Base-by-base conservation (phyloP, 2,113 vertebrate genomes). In the Catharus fuscescens region DNA sequence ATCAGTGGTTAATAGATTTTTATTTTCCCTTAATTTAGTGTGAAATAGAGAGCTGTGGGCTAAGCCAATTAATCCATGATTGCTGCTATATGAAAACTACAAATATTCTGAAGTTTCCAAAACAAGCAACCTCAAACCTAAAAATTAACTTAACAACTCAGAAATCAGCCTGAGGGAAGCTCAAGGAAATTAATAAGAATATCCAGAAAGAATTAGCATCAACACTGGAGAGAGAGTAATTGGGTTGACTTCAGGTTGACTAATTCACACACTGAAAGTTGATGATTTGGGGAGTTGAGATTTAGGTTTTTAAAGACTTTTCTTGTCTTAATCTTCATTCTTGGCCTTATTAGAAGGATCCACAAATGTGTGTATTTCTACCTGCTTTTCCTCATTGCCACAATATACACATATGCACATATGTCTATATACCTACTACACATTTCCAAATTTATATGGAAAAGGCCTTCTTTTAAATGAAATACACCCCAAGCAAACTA, bases 171-270 rank as follows among this genome's bases (percentile, higher is more conserved):
- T 92, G 88, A 95, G 56, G 90, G 91, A 91, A 97, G 65, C 94
- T 86, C 85, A 92, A 92, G 80, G 60, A 95, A 88, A 90, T 72
- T 57, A 94, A 92, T 95, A 86, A 93, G 97, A 94, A 88, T 81
- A 90, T 78, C 61, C 74, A 72, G 79, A 87, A 94, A 57, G 47
- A 96, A 97, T 96, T 82, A 95, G 34, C 93, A 85, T 69, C 66
- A 85, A 44, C 38, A 64, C 29, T 45, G 88, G 59, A 65, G 76
- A 94, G 44, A 73, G 44, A 45, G 56, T 96, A 95, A 96, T 86
- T 93, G 38, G 45, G 70, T 57, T 92, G 94, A 95, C 36, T 95
- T 93, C 73, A 87, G 89, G 29, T 70, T 92, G 91, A 93, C 31
- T 77, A 90, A 91, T 95, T 95, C 93, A 85, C 10, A 36, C 59